Percentiles rank a stretch among this genome's conserved stretches.
Evolutionary conservation across 2,113 vertebrate genomes (phyloP).

Genomic region (Odocoileus hemionus): DNA sequence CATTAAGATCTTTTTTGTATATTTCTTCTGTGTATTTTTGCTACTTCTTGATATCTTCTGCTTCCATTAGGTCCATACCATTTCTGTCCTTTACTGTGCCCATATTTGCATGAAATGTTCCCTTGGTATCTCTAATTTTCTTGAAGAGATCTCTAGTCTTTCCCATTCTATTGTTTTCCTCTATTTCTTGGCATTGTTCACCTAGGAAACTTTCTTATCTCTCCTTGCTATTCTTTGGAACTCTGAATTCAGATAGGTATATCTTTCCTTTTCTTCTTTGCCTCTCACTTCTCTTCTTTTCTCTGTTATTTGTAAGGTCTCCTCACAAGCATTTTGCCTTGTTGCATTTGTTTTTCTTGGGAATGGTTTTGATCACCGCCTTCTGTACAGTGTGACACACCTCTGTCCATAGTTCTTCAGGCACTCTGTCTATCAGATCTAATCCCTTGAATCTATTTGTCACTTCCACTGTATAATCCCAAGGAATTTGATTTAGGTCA

Average conservation of each 20-base stretch:
- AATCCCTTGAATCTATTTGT: not conserved
- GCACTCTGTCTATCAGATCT: not conserved
- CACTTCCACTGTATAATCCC: not conserved
- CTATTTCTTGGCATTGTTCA: not conserved
- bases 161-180: not conserved
- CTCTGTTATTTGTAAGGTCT: not conserved
- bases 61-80: not conserved
- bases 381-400: not conserved
- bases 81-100: not conserved
- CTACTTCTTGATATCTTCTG: not conserved
- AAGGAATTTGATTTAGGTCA: not conserved
- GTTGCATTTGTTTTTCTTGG: not conserved
- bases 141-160: not conserved
- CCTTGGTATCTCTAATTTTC: not conserved
- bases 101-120: not conserved
- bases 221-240: not conserved
- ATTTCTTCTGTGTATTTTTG: not conserved
- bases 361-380: accelerated
- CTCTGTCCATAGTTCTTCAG: not conserved
- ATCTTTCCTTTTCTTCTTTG: not conserved
- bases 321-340: not conserved
- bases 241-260: not conserved
- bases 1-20: not conserved
- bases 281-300: not conserved
- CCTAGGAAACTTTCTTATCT: not conserved